Evolutionary conservation across 2,797 vertebrate species (phyloP), one percentile per base, ranked within the genome.

Genomic region (Eptatretus atami): DNA sequence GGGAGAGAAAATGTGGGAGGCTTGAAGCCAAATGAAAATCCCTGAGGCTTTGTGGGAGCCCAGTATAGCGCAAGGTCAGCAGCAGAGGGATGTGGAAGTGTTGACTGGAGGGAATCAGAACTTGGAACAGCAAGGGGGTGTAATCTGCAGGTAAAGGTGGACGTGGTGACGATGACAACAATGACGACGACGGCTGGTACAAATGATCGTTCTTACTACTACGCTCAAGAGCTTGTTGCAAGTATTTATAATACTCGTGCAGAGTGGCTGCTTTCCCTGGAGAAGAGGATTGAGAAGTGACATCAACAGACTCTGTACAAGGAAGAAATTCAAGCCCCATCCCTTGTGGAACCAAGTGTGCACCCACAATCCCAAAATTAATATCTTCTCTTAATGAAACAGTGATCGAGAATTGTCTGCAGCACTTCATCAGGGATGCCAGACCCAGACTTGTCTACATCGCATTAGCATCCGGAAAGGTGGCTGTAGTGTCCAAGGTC

Each of bases 181-280:
- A 44, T 44, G 31, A 44, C 6, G 31, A 8, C 31, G 31, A 44
- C 6, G 31, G 31, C 31, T 2, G 31, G 31, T 44, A 44, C 31
- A 44, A 44, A 61, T 61, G 57, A 67, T 81, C 80, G 61, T 81
- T 86, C 67, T 93, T 90, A 75, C 83, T 88, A 71, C 88, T 93
- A 76, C 90, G 83, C 76, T 98, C 90, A 74, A 98, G 78, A 68
- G 92, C 87, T 76, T 96, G 92, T 63, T 96, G 81, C 72, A 98
- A 82, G 75, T 90, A 96, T 76, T 94, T 96, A 2, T 90, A 98
- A 73, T 96, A 98, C 72, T 96, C 92, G 65, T 84, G 90, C 79
- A 96, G 83, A 76, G 88, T 80, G 52, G 75, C 80, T 1, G 80
- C 78, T 72, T 95, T 98, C 72, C 95, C 92, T 2, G 76, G 83